Base-by-base conservation (phyloP, 2,888 invertebrate genomes). In the Drosophila meridionalis region DNA sequence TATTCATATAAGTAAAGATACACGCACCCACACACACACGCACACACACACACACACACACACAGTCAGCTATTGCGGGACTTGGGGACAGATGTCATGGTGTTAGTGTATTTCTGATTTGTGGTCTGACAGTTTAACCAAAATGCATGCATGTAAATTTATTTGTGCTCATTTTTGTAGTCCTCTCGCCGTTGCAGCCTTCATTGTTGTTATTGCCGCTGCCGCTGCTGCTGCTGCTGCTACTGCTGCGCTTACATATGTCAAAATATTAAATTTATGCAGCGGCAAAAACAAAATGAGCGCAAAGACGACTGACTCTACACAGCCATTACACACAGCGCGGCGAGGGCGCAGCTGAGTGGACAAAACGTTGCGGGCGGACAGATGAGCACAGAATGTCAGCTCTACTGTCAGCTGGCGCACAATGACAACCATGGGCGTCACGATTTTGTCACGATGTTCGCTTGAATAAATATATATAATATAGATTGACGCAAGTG, bases 261-360 rank as follows among this genome's bases (percentile, higher is more conserved):
- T 89, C 89, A 90, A 89, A 90, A 89, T 89, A 89, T 90, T 86
- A 88, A 90, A 89, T 89, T 87, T 89, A 87, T 87, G 83, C 83
- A 90, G 82, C 80, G 85, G 76, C 84, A 84, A 76, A 79, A 78
- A 80, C 87, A 83, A 82, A 85, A 82, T 82, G 86, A 80, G 80
- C 85, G 74, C 89, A 79, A 64, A 76, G 70, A 74, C 70, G 67
- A 76, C 70, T 64, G 66, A 75, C 70, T 20, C 20, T 65, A 62
- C 71, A 62, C 61, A 72, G 60, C 70, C 47, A 80, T 71, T 75
- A 80, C 69, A 69, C 65, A 66, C 28, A 43, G 45, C 14, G 42
- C 30, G 42, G 43, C 38, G 38, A n/a, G 36, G 66, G 58, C 56
- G 50, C 45, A 77, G 63, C 28, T 26, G 47, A 57, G 42, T 61